A percentile compares a stretch with the other conserved stretches of the same genome.
Evolutionary conservation across 2,888 invertebrate species (phyloP).

Genomic region (Cistogaster globosa): DNA sequence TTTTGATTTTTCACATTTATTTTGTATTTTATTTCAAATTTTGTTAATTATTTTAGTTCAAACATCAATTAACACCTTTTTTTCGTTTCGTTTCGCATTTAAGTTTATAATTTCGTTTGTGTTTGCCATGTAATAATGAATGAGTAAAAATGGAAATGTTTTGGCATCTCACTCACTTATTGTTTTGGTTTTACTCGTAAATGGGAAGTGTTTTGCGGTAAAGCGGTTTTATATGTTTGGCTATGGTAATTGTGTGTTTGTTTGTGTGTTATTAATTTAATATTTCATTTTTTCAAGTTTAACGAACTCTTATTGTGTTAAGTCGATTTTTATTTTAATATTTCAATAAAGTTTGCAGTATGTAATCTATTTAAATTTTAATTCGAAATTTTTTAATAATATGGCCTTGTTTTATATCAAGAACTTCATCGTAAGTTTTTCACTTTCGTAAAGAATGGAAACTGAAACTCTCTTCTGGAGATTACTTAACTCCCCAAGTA

Average conservation of each 20-base stretch:
- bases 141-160: constrained; percentile 2
- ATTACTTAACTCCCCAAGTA: no score
- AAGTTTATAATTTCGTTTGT: neutral
- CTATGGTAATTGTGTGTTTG: neutral
- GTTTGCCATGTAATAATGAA: constrained; percentile 6
- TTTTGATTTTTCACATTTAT: constrained; percentile 63
- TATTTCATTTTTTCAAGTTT: constrained; percentile 59
- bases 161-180: neutral
- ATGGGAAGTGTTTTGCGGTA: constrained; percentile 53
- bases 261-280: constrained; percentile 34
- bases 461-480: no score
- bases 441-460: no score
- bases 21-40: constrained; percentile 73
- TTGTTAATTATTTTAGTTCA: constrained; percentile 51
- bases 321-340: constrained; percentile 11
- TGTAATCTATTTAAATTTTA: no score
- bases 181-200: constrained; percentile 23
- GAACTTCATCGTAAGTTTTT: no score
- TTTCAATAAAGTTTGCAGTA: neutral
- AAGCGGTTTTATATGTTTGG: constrained; percentile 29
- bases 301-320: constrained; percentile 66
- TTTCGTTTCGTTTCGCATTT: neutral
- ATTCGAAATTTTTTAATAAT: no score
- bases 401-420: no score
- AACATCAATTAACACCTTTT: constrained; percentile 48